Conservation (phyloP, 2,797 vertebrate species). For the Gymnocypris eckloni region DNA sequence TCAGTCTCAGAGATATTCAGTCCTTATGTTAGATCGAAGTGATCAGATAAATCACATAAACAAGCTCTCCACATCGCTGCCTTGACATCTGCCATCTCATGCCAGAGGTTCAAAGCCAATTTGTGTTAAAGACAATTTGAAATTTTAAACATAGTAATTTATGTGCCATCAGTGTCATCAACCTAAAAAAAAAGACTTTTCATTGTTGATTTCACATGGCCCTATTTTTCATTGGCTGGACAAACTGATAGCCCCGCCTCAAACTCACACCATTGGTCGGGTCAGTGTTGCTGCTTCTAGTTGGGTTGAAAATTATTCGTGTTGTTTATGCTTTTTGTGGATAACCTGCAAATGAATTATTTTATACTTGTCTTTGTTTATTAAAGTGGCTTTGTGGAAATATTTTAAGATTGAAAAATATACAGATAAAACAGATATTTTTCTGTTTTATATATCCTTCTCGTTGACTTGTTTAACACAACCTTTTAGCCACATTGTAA, state of each 20-base stretch:
- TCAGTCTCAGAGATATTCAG: background rate
- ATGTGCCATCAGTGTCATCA: background rate
- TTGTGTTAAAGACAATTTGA: background rate
- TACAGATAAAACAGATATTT: no score
- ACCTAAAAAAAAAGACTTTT: background rate
- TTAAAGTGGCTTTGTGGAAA: background rate
- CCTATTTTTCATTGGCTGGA: background rate
- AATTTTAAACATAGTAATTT: background rate
- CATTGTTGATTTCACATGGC: background rate
- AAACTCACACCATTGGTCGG: background rate
- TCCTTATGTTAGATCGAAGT: background rate
- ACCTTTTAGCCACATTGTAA: background rate
- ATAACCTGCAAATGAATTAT: background rate
- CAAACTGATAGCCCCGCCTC: background rate
- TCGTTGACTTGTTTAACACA: no score
- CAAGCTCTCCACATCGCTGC: background rate
- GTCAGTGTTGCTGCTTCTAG: background rate
- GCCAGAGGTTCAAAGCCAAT: background rate
- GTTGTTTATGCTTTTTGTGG: background rate
- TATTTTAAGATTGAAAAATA: background rate
- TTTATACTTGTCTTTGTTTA: background rate
- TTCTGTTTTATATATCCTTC: no score
- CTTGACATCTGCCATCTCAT: background rate
- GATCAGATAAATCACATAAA: background rate
- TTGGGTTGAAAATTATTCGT: background rate